A percentile compares a stretch with the other conserved stretches of the same genome.
Evolutionary conservation across 2,113 vertebrate genomes (phyloP).

Genomic region (Poeciliopsis turrubarensis): DNA sequence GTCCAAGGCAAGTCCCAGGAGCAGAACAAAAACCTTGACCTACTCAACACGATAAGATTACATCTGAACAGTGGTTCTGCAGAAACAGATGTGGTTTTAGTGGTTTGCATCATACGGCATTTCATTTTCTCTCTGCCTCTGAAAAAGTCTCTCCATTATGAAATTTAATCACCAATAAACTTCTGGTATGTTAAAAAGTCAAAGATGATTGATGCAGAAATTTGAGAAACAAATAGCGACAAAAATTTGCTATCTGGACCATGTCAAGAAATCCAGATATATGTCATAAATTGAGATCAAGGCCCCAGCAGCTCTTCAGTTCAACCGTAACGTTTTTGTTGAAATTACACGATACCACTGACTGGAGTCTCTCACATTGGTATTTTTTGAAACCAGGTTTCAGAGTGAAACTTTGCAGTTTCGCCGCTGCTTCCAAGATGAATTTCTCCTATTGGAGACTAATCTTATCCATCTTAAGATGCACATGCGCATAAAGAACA

Average conservation of each 20-base stretch:
- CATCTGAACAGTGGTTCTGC: not conserved
- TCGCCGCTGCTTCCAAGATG: too few species aligned
- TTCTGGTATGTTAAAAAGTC: not conserved
- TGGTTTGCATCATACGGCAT: conserved; percentile 26
- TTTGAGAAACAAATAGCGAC: not conserved
- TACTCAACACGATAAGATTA: not conserved
- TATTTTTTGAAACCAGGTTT: too few species aligned
- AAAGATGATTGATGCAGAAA: not conserved
- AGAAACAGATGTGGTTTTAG: conserved; percentile 44
- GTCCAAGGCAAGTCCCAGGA: not conserved
- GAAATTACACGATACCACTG: too few species aligned
- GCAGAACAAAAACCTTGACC: not conserved
- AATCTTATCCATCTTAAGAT: too few species aligned
- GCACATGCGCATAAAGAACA: too few species aligned
- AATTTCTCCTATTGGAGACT: too few species aligned
- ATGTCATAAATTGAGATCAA: not conserved
- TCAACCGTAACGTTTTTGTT: too few species aligned
- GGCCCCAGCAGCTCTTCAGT: too few species aligned
- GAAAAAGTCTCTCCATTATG: not conserved
- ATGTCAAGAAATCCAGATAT: not conserved
- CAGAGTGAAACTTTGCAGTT: too few species aligned
- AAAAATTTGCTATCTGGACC: not conserved
- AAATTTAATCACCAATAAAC: not conserved
- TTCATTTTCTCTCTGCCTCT: conserved; percentile 6
- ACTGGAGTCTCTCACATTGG: too few species aligned